Base-by-base conservation (phyloP, 2,888 invertebrate genomes). In the Spicauda simplicius region DNA sequence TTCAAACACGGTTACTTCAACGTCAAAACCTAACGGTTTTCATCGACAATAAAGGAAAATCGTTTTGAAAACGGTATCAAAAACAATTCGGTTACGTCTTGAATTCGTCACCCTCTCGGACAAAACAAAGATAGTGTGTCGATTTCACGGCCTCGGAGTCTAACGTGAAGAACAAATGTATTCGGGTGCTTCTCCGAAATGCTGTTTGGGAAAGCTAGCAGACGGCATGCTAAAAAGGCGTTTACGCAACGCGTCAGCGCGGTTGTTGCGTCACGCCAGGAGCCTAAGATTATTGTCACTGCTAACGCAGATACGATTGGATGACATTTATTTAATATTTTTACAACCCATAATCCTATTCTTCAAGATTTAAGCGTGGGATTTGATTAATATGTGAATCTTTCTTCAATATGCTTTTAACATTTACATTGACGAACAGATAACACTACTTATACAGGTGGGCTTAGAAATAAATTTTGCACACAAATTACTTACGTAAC, bases 161-260 rank as follows among this genome's bases (percentile, higher is more conserved):
- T 75, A 77, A 76, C 77, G 75, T 45, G 25, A 67, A 67, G 61
- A 77, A 87, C 86, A 87, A 88, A 87, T 80, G 83, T 77, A 69
- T 70, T 72, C 86, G 87, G 90, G 89, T 88, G 87, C 88, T 82
- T 81, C 83, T 76, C 74, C 80, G 80, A 81, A 82, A 74, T 75
- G 80, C 77, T 80, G 82, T 82, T 84, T 81, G 83, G 88, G 91
- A 91, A 91, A 91, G 90, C 90, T 90, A 75, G 81, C 82, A 80
- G 81, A 76, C 85, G 80, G 90, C 87, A 91, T 91, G 90, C 88
- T 90, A 90, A 91, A 86, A 85, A 85, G 84, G 74, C 79, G 79
- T 86, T 88, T 91, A 87, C 90, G 90, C 88, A 92, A 91, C 79
- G 71, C 75, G 74, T 77, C 74, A 79, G 79, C 73, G 75, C 72